Evolutionary conservation across 2,888 invertebrate species (phyloP).

Genomic region (Sycophila texana): DNA sequence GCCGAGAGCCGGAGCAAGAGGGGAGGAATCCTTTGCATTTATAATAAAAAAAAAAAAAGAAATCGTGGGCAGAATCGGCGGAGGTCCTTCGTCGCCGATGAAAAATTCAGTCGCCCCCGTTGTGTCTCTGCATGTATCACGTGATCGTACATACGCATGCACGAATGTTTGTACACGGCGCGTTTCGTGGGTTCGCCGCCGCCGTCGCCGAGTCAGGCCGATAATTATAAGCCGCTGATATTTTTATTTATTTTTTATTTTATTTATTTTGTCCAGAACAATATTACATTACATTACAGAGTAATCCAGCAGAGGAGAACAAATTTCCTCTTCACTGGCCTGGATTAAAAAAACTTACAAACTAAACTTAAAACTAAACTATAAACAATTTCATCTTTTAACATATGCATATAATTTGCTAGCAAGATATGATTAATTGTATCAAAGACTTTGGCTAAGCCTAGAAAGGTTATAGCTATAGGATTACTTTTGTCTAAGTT

Average conservation of each 20-base stretch:
- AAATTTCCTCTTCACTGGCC: too few species aligned
- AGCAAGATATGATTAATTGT: background rate
- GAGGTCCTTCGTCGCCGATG: constrained; percentile 14
- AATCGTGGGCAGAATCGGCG: constrained; percentile 8
- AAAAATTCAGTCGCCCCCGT: constrained; percentile 29
- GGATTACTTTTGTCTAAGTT: background rate
- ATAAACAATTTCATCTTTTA: too few species aligned
- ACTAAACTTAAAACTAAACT: too few species aligned
- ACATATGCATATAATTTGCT: background rate
- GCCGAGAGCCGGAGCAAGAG: too few species aligned
- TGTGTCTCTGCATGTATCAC: background rate
- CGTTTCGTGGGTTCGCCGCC: background rate
- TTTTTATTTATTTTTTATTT: too few species aligned
- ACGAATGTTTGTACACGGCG: background rate
- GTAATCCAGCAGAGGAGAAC: too few species aligned
- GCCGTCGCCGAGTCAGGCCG: constrained; percentile 12
- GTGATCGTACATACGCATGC: background rate
- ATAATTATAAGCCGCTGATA: constrained; percentile 40
- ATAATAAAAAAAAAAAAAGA: constrained; percentile 31
- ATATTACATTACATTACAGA: too few species aligned
- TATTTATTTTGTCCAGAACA: too few species aligned
- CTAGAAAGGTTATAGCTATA: background rate
- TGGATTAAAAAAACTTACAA: too few species aligned
- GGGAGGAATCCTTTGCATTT: constrained; percentile 42
- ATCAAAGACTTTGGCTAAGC: background rate